A percentile compares a stretch with the other conserved stretches of the same genome.
Evolutionary conservation across 2,797 vertebrate genomes (phyloP).

Genomic region (Eospalax fontanierii): DNA sequence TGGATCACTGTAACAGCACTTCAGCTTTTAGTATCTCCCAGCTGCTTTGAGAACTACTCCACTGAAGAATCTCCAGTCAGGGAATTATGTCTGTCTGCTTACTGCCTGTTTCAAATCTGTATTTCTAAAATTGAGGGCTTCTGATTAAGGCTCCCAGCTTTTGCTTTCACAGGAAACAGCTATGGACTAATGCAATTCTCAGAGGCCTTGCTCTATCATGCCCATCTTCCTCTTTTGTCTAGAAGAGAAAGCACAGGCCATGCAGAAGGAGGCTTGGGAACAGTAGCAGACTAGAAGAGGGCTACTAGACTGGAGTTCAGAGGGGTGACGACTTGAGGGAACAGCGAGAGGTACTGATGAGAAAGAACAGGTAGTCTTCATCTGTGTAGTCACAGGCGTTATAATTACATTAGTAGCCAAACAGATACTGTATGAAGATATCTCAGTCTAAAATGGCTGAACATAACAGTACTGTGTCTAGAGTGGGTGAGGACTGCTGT

Average conservation of each 20-base stretch:
- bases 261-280: not conserved
- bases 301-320: not conserved
- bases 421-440: not conserved
- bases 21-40: not conserved
- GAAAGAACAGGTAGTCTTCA: not conserved
- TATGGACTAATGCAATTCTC: not conserved
- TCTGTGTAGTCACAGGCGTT: not conserved
- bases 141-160: not conserved
- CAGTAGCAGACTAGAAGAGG: not conserved
- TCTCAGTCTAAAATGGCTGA: not conserved
- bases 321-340: not conserved
- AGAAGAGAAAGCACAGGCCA: not conserved
- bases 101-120: not conserved
- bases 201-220: not conserved
- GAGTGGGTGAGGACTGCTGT: not conserved
- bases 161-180: slow-evolving; percentile 4
- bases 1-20: not conserved
- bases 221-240: not conserved
- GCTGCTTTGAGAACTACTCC: not conserved
- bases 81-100: not conserved
- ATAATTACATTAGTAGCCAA: not conserved
- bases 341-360: not conserved
- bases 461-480: accelerated
- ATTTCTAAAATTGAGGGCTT: not conserved
- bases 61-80: not conserved